A percentile compares a stretch with the other conserved stretches of the same genome.
Evolutionary conservation across 2,888 invertebrate genomes (phyloP).

Genomic region (Lomographa bimaculata): DNA sequence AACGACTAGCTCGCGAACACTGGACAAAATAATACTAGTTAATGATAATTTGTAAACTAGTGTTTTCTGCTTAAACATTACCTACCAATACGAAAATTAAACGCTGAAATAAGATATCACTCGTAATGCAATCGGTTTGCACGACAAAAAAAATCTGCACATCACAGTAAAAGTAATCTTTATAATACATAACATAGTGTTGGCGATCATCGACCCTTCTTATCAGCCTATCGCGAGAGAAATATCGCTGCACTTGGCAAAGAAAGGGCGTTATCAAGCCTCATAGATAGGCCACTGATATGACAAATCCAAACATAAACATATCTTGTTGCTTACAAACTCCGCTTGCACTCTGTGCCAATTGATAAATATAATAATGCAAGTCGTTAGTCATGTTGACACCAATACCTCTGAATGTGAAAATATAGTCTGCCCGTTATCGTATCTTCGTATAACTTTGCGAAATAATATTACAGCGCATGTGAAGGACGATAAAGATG

Average conservation of each 20-base stretch:
- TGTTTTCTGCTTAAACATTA: no score
- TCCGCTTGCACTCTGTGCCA: conserved; percentile 3
- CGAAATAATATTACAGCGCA: conserved; percentile 5
- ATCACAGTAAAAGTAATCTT: no score
- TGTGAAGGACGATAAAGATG: conserved; percentile 12
- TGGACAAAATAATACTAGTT: no score
- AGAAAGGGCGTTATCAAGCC: conserved; percentile 42
- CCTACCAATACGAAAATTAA: no score
- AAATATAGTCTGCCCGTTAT: neutral
- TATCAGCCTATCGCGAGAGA: conserved; percentile 48
- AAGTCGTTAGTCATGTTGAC: neutral
- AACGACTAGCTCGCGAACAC: no score
- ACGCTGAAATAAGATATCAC: no score
- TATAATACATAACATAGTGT: conserved; percentile 13
- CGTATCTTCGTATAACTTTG: conserved; percentile 1
- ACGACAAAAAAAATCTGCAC: no score
- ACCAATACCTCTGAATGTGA: neutral
- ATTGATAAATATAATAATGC: conserved; percentile 3
- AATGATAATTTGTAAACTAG: no score
- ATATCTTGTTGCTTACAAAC: conserved; percentile 12
- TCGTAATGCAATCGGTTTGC: no score
- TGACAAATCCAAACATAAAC: conserved; percentile 22
- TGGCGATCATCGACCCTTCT: conserved; percentile 50
- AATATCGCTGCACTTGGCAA: conserved; percentile 55
- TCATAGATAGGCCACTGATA: conserved; percentile 21